Base-by-base conservation (phyloP, 2,113 vertebrate species). In the Bettongia penicillata region DNA sequence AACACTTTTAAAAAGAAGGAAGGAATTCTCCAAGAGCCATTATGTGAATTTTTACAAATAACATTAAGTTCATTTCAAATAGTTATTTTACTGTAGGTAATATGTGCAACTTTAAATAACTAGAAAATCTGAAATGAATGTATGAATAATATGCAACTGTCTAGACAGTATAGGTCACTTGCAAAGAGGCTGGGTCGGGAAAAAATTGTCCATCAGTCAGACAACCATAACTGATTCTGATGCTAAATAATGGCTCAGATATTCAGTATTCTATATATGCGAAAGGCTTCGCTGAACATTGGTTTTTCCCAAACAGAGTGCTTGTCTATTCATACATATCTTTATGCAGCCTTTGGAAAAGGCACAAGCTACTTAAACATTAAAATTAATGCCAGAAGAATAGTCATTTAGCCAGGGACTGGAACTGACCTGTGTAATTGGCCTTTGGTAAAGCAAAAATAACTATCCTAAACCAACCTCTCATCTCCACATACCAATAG, bases 171-270 rank as follows among this genome's bases (percentile, higher is more conserved):
- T 99, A 99, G 99, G 99, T 99, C 99, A 99, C 99, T 99, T 98
- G 99, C 99, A 99, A 99, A 99, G 99, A 99, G 99, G 99, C 98
- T 97, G 97, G 99, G 99, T 99, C 99, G 99, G 98, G 99, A 98
- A 98, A 99, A 99, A 99, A 99, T 99, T 99, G 99, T 99, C 99
- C 99, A 99, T 99, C 99, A 99, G 99, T 99, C 99, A 99, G 99
- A 99, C 99, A 99, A 99, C 99, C 99, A 99, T 99, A 99, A 99
- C 99, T 99, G 99, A 99, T 99, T 99, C 99, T 99, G 99, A 99
- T 99, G 99, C 99, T 99, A 99, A 99, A 99, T 99, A 99, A 99
- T 98, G 99, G 99, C 99, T 99, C 99, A 99, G 99, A 99, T 99
- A 99, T 99, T 99, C 99, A 99, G 99, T 99, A 99, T 99, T 99